Base-by-base conservation (phyloP, 2,113 vertebrate genomes). In the Danionella cerebrum region DNA sequence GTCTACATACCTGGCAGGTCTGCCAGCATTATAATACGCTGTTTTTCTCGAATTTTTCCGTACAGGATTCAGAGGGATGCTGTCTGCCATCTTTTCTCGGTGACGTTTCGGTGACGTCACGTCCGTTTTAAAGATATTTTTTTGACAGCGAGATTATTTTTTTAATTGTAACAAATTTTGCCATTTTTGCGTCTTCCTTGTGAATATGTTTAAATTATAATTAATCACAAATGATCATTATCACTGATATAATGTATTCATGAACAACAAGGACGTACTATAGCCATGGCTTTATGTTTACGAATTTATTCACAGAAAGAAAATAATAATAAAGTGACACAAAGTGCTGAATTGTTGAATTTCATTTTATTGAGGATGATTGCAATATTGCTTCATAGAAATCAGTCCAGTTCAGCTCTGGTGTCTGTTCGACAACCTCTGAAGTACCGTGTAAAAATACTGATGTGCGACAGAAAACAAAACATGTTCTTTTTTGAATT, bases 71-170 rank as follows among this genome's bases (percentile, higher is more conserved):
- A 89, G 70, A 50, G 78, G 86, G 72, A 89, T 86, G 76, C 79
- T 79, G 79, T 88, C 87, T 79, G 84, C 85, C 88, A 90, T 90
- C 78, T 87, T 88, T 82, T 79, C 83, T 80, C 76, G 71, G 38
- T 53, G 75, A 70, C 38, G 22, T 55, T 65, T 73, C 2, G 25
- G 12, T 83, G 81, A 84, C 85, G 84, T 87, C 85, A 89, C 54
- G 0, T 0, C 24, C 29, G 44, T 44, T 12, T 5, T 19, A 3
- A 18, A 53, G 16, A 33, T 33, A 6, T 33, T 9, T 6, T 33
- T 33, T 33, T 3, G 9, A 33, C 9, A 33, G 9, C 29, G 5
- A 6, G 29, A 9, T 33, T 33, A 33, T 33, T 33, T 9, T 1
- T 33, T 33, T 2, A 33, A 6, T 33, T 7, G n/a, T n/a, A n/a